Evolutionary conservation across 2,888 invertebrate species (phyloP).

Genomic region (Agriopis marginaria): DNA sequence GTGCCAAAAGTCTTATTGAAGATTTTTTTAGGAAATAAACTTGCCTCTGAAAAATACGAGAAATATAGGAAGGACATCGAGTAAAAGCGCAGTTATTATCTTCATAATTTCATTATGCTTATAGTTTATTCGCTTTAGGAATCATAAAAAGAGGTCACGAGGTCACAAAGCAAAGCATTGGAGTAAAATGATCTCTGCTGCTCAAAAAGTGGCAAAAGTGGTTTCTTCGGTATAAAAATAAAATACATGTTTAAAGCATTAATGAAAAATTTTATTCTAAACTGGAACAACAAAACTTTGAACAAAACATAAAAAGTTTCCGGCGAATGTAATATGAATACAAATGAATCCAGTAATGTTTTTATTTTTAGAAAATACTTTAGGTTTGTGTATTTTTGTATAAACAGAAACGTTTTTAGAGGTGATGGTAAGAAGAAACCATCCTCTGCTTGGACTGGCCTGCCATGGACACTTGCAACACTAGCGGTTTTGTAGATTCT

Average conservation of each 20-base stretch:
- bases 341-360: conserved; percentile 26
- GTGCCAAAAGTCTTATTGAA: too few relatives aligned
- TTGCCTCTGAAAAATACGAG: too few relatives aligned
- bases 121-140: background rate
- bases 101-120: background rate
- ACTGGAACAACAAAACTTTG: conserved; percentile 26
- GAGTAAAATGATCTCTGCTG: background rate
- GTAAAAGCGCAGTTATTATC: background rate
- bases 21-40: too few relatives aligned
- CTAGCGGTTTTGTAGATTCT: too few relatives aligned
- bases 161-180: background rate
- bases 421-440: too few relatives aligned
- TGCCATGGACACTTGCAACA: too few relatives aligned
- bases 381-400: too few relatives aligned
- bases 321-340: conserved; percentile 28
- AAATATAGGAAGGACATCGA: background rate
- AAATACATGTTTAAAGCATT: conserved; percentile 4
- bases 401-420: too few relatives aligned
- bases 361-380: conserved; percentile 19
- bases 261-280: conserved; percentile 23
- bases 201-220: background rate
- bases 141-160: conserved; percentile 5
- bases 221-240: background rate
- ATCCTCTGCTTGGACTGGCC: too few relatives aligned
- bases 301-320: conserved; percentile 30